These are phyloP conservation scores for Mustela nigripes DNA, from an alignment of 2,113 vertebrate species.

Conservation along the genomic window DNA sequence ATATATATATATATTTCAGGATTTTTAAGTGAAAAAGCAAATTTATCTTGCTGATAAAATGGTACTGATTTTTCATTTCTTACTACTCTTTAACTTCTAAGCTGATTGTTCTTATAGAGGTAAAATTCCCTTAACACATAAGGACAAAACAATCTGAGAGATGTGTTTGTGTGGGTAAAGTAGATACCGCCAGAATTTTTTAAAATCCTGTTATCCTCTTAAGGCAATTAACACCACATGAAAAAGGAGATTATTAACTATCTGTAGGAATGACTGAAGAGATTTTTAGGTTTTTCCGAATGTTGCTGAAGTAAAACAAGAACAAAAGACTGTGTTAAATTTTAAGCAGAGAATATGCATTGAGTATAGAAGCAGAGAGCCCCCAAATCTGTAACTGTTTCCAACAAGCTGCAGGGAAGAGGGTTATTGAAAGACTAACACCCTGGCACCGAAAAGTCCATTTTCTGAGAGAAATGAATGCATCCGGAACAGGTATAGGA, in stretches of 20 bases:
- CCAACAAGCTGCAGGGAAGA: neutral
- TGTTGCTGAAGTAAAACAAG: neutral
- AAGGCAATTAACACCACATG: neutral
- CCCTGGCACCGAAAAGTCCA: neutral
- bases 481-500: too few relatives aligned
- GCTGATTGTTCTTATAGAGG: neutral
- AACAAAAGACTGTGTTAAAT: neutral
- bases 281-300: neutral
- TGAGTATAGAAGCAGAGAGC: neutral
- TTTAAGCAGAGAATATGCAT: neutral
- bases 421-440: neutral
- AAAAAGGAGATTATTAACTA: neutral
- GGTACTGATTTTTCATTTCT: neutral
- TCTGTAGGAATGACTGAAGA: neutral
- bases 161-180: neutral
- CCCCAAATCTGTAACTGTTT: neutral
- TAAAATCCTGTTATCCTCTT: neutral
- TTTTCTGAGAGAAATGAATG: neutral
- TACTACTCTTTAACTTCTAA: neutral
- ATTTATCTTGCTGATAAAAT: neutral
- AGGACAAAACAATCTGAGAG: neutral
- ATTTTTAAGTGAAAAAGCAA: neutral
- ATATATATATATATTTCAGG: neutral
- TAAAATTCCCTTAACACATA: neutral
- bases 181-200: neutral